Evolutionary conservation across 2,797 vertebrate species (phyloP), one percentile per base, ranked within the genome.

Genomic region (Coccyzus lansbergi): DNA sequence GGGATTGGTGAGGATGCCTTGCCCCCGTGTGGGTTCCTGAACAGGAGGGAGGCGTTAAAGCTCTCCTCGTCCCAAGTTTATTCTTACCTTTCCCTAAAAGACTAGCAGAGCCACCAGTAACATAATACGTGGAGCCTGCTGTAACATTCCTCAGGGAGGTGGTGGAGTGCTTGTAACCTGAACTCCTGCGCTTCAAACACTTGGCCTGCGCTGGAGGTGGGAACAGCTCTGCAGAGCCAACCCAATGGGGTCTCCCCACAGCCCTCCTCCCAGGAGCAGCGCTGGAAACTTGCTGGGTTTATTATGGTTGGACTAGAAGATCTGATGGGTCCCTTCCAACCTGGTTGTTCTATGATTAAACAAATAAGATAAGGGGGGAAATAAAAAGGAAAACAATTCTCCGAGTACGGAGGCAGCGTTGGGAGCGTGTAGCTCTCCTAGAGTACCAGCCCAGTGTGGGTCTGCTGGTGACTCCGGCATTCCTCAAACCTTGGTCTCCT

Each of bases 131-230:
- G 42, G 70, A 69, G 79, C 48, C 63, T 72, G 84, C 70, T 91
- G 80, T 60, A 25, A 36, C 95, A 95, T 97, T 96, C 95, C 90
- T 48, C 21, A 69, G 91, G 85, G 94, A 88, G 93, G 75, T 29
- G 90, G 83, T n/a, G 83, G 53, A 85, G 93, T 13, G 40, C 22
- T 76, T 90, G 96, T 88, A 97, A 97, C 83, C 72, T 62, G 95
- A 97, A 86, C 95, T 77, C 8, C 0, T 4, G 33, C 3, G 62
- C 82, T 95, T 79, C 86, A 81, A 24, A 63, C 81, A 6, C 82
- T 31, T 29, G 7, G 68, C 51, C 64, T 72, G 46, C 2, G 10
- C 91, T 89, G 70, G 69, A 75, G 72, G 68, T 78, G 77, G 84
- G 65, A 65, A 68, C 3, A 16, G 46, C 42, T 79, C 53, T 1